phyloP scores from a whole-genome alignment of 2,888 invertebrate genomes.

The Oscheius sp. region DNA sequence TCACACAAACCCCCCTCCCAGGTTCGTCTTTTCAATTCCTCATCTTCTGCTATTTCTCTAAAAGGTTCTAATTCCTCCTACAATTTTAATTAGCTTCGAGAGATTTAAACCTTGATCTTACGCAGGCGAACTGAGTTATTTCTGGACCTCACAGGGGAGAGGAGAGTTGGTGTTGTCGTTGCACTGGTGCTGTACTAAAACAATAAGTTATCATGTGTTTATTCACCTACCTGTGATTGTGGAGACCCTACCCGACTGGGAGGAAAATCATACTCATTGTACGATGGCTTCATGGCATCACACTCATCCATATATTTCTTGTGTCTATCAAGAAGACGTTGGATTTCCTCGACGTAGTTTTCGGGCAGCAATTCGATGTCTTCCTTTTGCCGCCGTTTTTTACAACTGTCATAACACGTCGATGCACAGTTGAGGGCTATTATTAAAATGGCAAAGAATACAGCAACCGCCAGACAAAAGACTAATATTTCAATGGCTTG shows the following conservation, averaged over 20 bases:
- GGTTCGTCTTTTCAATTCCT: slow-evolving; percentile 14
- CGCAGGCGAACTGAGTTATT: slow-evolving; percentile 12
- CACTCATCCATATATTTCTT: slow-evolving; percentile 22
- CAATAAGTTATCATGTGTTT: neutral
- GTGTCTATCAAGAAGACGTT: slow-evolving; percentile 26
- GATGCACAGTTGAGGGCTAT: slow-evolving; percentile 25
- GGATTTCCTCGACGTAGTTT: slow-evolving; percentile 27
- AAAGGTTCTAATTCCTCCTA: slow-evolving; percentile 20
- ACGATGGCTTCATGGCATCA: neutral
- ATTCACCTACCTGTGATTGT: neutral
- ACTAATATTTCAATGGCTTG: slow-evolving; percentile 32
- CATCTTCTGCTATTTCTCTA: slow-evolving; percentile 10
- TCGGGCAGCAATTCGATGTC: slow-evolving; percentile 28
- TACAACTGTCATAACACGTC: slow-evolving; percentile 23
- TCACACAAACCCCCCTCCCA: slow-evolving; percentile 27
- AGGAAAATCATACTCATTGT: slow-evolving; percentile 12
- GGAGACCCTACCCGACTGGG: slow-evolving; percentile 16
- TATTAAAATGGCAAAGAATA: slow-evolving; percentile 14
- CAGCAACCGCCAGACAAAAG: slow-evolving; percentile 20
- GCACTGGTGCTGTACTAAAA: no score
- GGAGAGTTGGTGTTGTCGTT: neutral
- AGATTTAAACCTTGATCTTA: neutral
- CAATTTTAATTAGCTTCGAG: neutral
- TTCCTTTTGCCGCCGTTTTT: neutral
- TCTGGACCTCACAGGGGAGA: neutral